phyloP scores from a whole-genome alignment of 1,140 invertebrate species.

The Drosophila oshimai region DNA sequence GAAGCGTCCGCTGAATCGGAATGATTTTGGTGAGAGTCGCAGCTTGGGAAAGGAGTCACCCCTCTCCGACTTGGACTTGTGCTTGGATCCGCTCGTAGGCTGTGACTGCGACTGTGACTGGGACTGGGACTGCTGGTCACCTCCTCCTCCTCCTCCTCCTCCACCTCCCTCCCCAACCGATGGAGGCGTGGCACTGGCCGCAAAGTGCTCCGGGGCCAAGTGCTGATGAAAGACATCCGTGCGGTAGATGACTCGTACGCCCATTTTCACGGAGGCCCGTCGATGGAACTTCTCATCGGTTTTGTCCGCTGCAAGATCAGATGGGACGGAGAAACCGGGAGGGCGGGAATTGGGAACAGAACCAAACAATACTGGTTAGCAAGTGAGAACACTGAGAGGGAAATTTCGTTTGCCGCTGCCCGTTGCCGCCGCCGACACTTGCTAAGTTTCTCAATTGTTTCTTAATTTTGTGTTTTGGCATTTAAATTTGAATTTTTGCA shows the following conservation, averaged over 20 bases:
- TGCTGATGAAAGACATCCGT: constrained; percentile 72
- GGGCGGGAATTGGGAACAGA: neutral
- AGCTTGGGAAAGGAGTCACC: constrained; percentile 78
- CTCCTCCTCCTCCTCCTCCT: neutral
- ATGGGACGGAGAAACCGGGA: neutral
- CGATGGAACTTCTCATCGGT: constrained; percentile 81
- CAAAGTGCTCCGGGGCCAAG: constrained; percentile 55
- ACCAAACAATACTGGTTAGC: no score
- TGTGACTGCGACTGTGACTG: constrained; percentile 4
- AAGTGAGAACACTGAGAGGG: neutral
- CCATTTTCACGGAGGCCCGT: constrained; percentile 77
- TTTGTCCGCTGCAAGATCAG: constrained; percentile 61
- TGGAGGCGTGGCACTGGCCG: constrained; percentile 52
- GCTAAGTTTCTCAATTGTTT: constrained; percentile 17
- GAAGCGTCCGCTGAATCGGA: constrained; percentile 79
- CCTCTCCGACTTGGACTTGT: constrained; percentile 72
- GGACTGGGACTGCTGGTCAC: neutral
- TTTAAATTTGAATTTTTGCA: neutral
- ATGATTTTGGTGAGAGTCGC: constrained; percentile 74
- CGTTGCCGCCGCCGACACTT: constrained; percentile 45
- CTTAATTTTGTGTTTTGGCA: constrained; percentile 3
- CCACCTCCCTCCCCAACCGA: constrained; percentile 9
- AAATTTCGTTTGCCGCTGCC: constrained; percentile 21
- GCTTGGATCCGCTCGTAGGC: constrained; percentile 23
- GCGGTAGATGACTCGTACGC: constrained; percentile 77